Evolutionary conservation across 2,113 vertebrate species (phyloP).

Genomic region (Hiodon tergisus): DNA sequence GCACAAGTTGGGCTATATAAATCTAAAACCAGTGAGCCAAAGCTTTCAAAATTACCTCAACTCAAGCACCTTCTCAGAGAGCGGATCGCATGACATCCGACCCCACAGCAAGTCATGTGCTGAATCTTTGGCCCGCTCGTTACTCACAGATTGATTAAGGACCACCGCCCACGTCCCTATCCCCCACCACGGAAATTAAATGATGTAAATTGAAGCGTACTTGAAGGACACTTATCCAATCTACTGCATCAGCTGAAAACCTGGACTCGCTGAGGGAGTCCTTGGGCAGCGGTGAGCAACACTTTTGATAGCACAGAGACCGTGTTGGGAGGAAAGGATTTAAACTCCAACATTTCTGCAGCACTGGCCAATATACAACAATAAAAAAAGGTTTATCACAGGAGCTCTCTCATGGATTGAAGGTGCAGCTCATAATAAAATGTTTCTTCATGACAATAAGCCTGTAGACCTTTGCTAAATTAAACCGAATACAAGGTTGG

Average conservation of each 20-base stretch:
- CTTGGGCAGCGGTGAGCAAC: background rate
- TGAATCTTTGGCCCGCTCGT: constrained; percentile 7
- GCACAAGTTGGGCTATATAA: no score
- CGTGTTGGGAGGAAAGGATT: background rate
- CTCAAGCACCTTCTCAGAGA: no score
- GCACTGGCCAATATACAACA: background rate
- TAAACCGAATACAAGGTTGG: background rate
- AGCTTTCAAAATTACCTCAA: no score
- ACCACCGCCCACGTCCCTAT: constrained; percentile 1
- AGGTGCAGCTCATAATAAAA: background rate
- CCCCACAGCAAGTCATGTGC: background rate
- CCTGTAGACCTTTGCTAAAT: background rate
- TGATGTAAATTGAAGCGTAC: background rate
- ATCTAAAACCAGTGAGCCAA: no score
- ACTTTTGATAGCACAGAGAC: background rate
- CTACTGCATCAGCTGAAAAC: background rate
- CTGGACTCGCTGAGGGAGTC: background rate
- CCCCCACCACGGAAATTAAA: constrained; percentile 1
- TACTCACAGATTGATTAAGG: constrained; percentile 13
- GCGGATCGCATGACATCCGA: background rate
- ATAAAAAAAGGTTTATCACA: background rate
- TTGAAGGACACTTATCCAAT: background rate
- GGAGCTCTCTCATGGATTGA: background rate
- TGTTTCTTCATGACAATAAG: background rate
- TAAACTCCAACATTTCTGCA: background rate